These are phyloP conservation scores for Chymomyza caudatula DNA, from an alignment of 2,888 invertebrate species.

Conservation along the genomic window DNA sequence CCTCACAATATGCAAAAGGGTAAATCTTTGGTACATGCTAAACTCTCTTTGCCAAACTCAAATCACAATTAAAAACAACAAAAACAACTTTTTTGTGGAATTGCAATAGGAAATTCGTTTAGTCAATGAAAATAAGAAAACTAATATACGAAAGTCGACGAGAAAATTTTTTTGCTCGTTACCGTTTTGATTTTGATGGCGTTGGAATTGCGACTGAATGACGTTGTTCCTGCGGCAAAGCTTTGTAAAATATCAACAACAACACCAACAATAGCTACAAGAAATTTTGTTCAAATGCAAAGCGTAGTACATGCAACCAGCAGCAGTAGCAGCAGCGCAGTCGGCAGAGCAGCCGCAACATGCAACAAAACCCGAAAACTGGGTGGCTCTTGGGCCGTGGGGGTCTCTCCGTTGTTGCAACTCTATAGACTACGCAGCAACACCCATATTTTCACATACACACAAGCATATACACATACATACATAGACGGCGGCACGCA, in stretches of 20 bases:
- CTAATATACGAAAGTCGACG: constrained; percentile 14
- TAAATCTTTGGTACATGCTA: too few relatives aligned
- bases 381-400: background rate
- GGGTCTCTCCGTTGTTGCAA: background rate
- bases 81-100: background rate
- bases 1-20: too few relatives aligned
- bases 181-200: constrained; percentile 73
- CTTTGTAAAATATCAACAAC: constrained; percentile 14
- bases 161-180: constrained; percentile 45
- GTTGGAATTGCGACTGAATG: constrained; percentile 65
- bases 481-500: constrained; percentile 26
- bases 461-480: background rate
- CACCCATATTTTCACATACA: constrained; percentile 12
- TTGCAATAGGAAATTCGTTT: background rate
- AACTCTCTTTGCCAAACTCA: too few relatives aligned
- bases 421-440: background rate
- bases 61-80: background rate
- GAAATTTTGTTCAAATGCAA: constrained; percentile 7
- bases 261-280: constrained; percentile 7
- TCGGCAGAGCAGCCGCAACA: background rate
- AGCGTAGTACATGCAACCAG: background rate
- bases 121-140: background rate
- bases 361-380: constrained; percentile 2
- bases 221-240: constrained; percentile 6
- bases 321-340: background rate